phyloP scores from a whole-genome alignment of 2,113 vertebrate species.

The Ahaetulla prasina region DNA sequence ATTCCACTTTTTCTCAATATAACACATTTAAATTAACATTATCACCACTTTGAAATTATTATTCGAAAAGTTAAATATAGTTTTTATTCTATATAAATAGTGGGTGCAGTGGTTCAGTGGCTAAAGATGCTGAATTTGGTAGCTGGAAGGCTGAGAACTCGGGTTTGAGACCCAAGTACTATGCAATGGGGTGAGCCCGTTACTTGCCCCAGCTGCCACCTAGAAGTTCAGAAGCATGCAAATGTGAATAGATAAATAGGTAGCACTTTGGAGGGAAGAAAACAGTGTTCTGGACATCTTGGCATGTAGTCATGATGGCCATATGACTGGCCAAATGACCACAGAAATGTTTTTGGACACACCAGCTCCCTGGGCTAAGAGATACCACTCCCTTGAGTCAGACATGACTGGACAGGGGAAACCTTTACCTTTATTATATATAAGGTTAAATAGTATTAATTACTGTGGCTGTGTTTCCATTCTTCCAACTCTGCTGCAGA shows the following conservation, averaged over 20 bases:
- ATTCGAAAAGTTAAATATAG: slow-evolving; percentile 25
- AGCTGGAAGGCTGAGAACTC: not conserved
- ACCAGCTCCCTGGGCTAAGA: too few species aligned
- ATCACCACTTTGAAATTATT: not conserved
- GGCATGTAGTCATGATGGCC: too few species aligned
- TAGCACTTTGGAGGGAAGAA: too few species aligned
- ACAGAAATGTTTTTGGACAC: too few species aligned
- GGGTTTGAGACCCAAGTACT: not conserved
- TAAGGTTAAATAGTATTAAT: slow-evolving; percentile 28
- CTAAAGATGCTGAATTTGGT: not conserved
- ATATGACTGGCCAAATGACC: too few species aligned
- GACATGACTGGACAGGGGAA: too few species aligned
- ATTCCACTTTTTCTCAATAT: not conserved
- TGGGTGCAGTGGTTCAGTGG: not conserved
- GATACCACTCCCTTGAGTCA: too few species aligned
- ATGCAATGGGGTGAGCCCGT: not conserved
- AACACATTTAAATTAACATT: not conserved
- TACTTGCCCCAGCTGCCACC: not conserved
- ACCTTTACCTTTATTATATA: not conserved
- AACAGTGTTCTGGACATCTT: too few species aligned
- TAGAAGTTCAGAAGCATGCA: not conserved
- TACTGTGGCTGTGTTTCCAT: not conserved
- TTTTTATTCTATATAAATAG: not conserved
- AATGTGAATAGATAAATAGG: not conserved
- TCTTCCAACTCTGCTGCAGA: not conserved